Evolutionary conservation across 1,140 invertebrate genomes (phyloP).

Genomic region (Leptestheria dahalacensis): DNA sequence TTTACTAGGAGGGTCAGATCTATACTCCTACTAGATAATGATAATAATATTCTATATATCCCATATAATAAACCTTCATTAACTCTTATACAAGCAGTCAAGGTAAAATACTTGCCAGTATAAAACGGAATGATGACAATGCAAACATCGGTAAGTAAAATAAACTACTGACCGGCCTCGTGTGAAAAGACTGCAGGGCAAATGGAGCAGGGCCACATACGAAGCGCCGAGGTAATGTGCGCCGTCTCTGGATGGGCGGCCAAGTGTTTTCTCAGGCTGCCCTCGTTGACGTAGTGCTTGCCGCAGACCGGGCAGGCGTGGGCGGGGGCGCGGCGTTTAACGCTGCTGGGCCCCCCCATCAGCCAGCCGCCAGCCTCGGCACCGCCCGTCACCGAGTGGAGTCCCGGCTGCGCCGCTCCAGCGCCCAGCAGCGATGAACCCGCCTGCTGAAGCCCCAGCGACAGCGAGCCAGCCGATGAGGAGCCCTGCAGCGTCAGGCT

Average conservation of each 20-base stretch:
- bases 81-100: too few relatives aligned
- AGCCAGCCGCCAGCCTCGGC: background rate
- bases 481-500: background rate
- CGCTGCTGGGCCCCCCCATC: conserved; percentile 33
- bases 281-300: conserved; percentile 88
- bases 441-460: background rate
- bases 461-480: background rate
- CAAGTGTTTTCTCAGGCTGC: conserved; percentile 76
- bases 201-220: conserved; percentile 88
- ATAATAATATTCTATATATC: too few relatives aligned
- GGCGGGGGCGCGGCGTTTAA: conserved; percentile 78
- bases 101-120: too few relatives aligned
- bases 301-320: conserved; percentile 87
- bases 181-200: conserved; percentile 87
- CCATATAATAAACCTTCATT: too few relatives aligned
- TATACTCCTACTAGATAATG: too few relatives aligned
- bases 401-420: background rate
- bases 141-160: background rate
- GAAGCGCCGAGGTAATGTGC: conserved; percentile 63
- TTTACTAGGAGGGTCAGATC: too few relatives aligned
- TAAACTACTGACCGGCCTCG: conserved; percentile 55
- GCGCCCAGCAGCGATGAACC: background rate
- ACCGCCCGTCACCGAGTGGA: background rate
- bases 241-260: conserved; percentile 80
- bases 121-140: too few relatives aligned